Base-by-base conservation (phyloP, 2,113 vertebrate genomes). In the Pelobates fuscus region DNA sequence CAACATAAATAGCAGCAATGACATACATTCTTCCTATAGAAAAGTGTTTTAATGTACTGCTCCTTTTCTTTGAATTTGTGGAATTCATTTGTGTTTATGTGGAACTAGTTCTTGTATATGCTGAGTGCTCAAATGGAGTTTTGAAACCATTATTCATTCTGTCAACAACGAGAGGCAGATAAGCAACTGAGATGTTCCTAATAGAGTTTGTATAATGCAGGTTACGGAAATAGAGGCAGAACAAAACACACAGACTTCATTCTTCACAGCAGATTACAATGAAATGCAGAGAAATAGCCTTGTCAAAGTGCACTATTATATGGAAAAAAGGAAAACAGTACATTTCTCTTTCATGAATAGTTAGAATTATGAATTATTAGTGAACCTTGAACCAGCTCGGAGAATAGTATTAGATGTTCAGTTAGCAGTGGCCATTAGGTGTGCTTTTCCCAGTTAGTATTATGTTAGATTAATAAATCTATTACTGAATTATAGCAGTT, bases 131-230 rank as follows among this genome's bases (percentile, higher is more conserved):
- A 8, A 8, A 41, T 41, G 37, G 7, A 41, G 37, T 12, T 41
- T 41, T 7, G 37, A 12, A 41, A 2, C 37, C 37, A 41, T 8
- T 67, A 10, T 52, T 30, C n/a, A n/a, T n/a, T 54, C 6, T 67
- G 26, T 29, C 8, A 52, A 21, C 44, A 49, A 67, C 64, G 27
- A 54, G 6, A 5, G n/a, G 12, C 43, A 67, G 23, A 67, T 67
- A 26, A 29, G 52, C 65, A 67, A 30, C 8, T 29, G 25, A 67
- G 59, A 27, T 62, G 30, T 21, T 23, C 60, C 29, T 15, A 52
- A 30, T 27, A 10, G 49, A 10, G 21, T 20, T 14, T 37, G 29
- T 30, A 55, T 25, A 20, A 54, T 26, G 26, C 18, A 67, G 41
- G 26, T 6, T 68, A 30, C 26, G 29, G 17, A 55, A 49, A 49